Base-by-base conservation (phyloP, 2,888 invertebrate genomes). In the Sarcophaga carnaria region DNA sequence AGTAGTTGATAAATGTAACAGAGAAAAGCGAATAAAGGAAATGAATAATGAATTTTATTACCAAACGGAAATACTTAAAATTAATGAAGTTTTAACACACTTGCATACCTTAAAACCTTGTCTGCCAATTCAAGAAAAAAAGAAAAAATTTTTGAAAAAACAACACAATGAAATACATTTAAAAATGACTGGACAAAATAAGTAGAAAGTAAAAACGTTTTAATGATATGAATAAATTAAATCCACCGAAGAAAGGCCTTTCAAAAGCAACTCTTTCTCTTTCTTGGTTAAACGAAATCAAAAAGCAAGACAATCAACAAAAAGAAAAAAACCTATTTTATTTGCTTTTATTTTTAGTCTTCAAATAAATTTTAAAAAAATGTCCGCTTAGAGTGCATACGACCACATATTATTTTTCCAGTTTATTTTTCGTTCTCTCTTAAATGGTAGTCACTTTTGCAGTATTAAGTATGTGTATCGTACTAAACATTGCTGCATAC, bases 61-160 rank as follows among this genome's bases (percentile, higher is more conserved):
- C 62, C 70, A 76, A 80, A 12, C 70, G 84, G 84, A 87, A 84
- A 81, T 75, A 78, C 75, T 87, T 67, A 78, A 87, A 84, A 84
- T 81, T 87, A 87, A 87, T 84, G 74, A 79, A 84, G 22, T 71
- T 76, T 69, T 75, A 47, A 12, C 69, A 75, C 37, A 27, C 60
- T 66, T 11, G 20, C 49, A 70, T 14, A 27, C 22, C 63, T 63
- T 4, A 64, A 17, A 20, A 4, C 17, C 22, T 5, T n/a, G n/a
- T n/a, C 10, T 66, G 17, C 5, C 54, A 14, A 5, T 54, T 14
- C 17, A 54, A 54, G 14, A 17, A 12, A 54, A 49, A 49, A 49
- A 49, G 12, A 4, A 27, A 27, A 27, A 5, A 27, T 4, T 27
- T 27, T 4, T 4, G 14, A 49, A 49, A 49, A 49, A 81, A 69